Evolutionary conservation across 2,888 invertebrate species (phyloP).

Genomic region (Conus canariensis): DNA sequence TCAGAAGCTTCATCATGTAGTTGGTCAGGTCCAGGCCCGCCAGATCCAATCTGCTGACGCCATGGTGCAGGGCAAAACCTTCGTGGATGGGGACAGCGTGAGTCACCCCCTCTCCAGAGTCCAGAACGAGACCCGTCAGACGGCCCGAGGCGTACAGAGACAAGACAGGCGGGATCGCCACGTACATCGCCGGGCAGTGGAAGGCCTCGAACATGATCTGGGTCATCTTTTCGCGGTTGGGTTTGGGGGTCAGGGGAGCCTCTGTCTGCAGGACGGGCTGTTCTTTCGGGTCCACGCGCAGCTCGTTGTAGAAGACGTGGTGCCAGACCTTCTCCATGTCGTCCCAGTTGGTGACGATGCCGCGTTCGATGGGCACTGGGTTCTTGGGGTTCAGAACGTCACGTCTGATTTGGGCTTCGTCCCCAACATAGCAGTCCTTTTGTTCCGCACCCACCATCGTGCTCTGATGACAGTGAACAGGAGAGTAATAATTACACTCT

Average conservation of each 20-base stretch:
- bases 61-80: constrained; percentile 69
- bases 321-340: constrained; percentile 72
- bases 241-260: constrained; percentile 91
- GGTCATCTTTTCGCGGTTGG: constrained; percentile 97
- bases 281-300: constrained; percentile 93
- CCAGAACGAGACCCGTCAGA: constrained; percentile 95
- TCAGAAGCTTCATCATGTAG: constrained; percentile 81
- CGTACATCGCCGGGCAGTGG: constrained; percentile 90
- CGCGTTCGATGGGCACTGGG: constrained; percentile 67
- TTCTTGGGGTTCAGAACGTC: neutral
- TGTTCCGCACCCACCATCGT: neutral
- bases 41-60: constrained; percentile 63
- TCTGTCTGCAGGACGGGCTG: constrained; percentile 94
- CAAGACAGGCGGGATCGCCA: constrained; percentile 94
- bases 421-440: neutral
- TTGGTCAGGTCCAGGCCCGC: constrained; percentile 69
- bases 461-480: neutral
- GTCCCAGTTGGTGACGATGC: constrained; percentile 74
- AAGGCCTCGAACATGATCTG: constrained; percentile 81
- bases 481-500: neutral
- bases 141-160: constrained; percentile 95
- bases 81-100: constrained; percentile 89
- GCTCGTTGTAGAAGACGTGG: constrained; percentile 82
- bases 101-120: constrained; percentile 96
- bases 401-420: constrained; percentile 7